A percentile compares a stretch with the other conserved stretches of the same genome.
phyloP scores from a whole-genome alignment of 2,888 invertebrate genomes.

The Plemyria rubiginata region DNA sequence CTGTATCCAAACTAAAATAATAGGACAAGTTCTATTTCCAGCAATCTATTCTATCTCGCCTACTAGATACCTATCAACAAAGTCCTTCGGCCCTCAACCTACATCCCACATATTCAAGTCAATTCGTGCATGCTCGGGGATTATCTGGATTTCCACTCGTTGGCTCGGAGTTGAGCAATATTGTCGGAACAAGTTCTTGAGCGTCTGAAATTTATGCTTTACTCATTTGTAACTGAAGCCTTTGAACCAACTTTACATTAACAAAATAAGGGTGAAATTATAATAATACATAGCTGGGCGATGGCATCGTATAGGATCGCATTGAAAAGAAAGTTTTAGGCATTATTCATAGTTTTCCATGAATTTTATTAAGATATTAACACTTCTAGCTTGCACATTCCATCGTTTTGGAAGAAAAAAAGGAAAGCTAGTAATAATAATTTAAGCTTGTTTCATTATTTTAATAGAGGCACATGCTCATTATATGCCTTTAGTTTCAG shows the following conservation, averaged over 20 bases:
- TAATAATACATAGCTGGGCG: neutral
- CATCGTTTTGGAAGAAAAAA: too few species aligned
- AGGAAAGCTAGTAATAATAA: too few species aligned
- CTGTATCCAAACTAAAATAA: neutral
- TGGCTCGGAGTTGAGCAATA: constrained; percentile 28
- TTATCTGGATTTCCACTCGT: constrained; percentile 50
- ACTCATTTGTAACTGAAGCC: constrained; percentile 21
- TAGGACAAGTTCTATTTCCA: neutral
- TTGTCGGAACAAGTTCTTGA: constrained; percentile 42
- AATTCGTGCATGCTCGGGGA: constrained; percentile 46
- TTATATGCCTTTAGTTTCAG: constrained; percentile 19
- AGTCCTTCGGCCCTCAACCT: constrained; percentile 23
- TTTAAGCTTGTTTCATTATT: neutral
- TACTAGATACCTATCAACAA: constrained; percentile 13
- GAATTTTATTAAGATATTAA: too few species aligned
- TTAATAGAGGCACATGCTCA: neutral
- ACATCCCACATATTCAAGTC: constrained; percentile 38
- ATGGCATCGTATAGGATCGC: neutral
- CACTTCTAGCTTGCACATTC: too few species aligned
- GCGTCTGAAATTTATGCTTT: constrained; percentile 35
- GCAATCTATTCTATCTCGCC: constrained; percentile 2
- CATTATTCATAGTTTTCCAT: too few species aligned
- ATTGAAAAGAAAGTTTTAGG: neutral
- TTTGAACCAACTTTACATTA: constrained; percentile 13
- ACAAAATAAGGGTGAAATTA: neutral